These are phyloP conservation scores for Melanophora roralis DNA, from an alignment of 2,888 invertebrate genomes.

Conservation along the genomic window DNA sequence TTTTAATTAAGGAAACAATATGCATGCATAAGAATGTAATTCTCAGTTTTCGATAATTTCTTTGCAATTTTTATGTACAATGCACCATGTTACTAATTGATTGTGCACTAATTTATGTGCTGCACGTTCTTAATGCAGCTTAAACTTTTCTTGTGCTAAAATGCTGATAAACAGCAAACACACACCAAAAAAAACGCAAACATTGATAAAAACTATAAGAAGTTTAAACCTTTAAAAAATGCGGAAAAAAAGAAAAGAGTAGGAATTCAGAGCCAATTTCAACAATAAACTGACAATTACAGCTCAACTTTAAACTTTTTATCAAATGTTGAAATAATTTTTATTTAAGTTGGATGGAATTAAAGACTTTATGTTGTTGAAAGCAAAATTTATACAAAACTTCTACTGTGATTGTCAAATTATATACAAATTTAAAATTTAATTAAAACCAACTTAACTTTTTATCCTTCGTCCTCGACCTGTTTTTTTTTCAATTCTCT, in stretches of 20 bases:
- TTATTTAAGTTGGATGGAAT: no score
- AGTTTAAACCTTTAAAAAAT: slow-evolving; percentile 14
- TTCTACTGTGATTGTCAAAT: slow-evolving; percentile 1
- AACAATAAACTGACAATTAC: not conserved
- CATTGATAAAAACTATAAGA: not conserved
- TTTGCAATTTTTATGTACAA: slow-evolving; percentile 14
- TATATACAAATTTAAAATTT: slow-evolving; percentile 46
- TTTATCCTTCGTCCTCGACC: not conserved
- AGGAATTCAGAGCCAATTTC: not conserved
- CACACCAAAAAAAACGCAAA: slow-evolving; percentile 13
- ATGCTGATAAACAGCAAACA: slow-evolving; percentile 36
- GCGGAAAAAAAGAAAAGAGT: slow-evolving; percentile 26
- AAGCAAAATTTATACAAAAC: not conserved
- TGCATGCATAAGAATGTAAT: no score
- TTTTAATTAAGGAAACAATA: no score
- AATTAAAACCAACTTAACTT: slow-evolving; percentile 38
- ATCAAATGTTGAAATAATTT: no score
- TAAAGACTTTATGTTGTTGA: no score
- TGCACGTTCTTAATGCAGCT: slow-evolving; percentile 57
- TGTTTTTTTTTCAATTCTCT: slow-evolving; percentile 12
- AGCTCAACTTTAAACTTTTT: slow-evolving; percentile 9
- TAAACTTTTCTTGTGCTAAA: slow-evolving; percentile 17
- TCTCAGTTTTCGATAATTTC: not conserved
- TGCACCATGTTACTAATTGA: slow-evolving; percentile 62
- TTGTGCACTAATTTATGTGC: slow-evolving; percentile 66